Evolutionary conservation across 2,888 invertebrate species (phyloP), one percentile per base, ranked within the genome.

Genomic region (Beris chalybata): DNA sequence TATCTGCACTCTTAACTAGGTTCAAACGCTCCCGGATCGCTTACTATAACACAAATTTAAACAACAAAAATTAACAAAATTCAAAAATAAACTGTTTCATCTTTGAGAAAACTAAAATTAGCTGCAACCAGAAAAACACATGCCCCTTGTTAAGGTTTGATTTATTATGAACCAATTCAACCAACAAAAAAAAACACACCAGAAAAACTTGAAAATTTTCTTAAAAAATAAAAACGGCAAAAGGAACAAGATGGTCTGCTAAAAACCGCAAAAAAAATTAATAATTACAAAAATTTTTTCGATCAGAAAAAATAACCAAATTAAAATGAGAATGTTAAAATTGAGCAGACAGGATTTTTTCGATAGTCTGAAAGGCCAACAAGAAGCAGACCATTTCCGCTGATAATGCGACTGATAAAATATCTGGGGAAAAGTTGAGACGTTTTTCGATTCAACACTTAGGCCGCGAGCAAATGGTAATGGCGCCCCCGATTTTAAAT

Each of bases 351-450:
- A 38, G 38, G 38, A 38, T 38, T 38, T 38, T 32, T 38, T 7
- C 38, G 43, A 38, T 54, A 30, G 54, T 38, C 7, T 7, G 38
- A 38, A 38, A 38, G 38, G 38, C 38, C 38, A 38, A 38, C 38
- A 38, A 53, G 47, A 53, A 54, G 45, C 54, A 54, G 55, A 54
- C 64, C 64, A 64, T 64, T 64, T 64, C 64, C 55, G 54, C 22
- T 64, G 64, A 64, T 64, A 54, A 43, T 53, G 29, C 15, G 22
- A 64, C 55, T 64, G 64, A 64, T 64, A 64, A 64, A 54, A 43
- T 53, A 31, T 2, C 11, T 44, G 29, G 43, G 38, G 44, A 61
- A 31, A 52, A 44, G 52, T 43, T 11, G 22, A 52, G 22, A 22
- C 22, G 22, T 53, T 50, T 63, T 43, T 38, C 38, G 43, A 50